These are phyloP conservation scores for Vicugna pacos DNA, from an alignment of 2,113 vertebrate genomes.

Conservation along the genomic window DNA sequence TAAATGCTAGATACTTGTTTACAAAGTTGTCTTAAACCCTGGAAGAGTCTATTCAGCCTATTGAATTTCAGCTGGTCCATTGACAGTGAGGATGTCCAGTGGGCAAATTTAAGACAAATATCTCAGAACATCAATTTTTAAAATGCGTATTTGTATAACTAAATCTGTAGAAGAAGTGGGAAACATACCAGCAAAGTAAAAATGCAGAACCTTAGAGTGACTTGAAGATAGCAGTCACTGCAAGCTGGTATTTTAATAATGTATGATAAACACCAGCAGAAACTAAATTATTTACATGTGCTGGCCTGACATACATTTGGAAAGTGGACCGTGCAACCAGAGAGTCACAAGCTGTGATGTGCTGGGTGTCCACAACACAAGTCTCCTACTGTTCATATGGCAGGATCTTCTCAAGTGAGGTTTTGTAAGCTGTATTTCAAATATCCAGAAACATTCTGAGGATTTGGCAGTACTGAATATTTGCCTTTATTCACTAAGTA, in stretches of 20 bases:
- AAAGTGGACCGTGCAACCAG: not conserved
- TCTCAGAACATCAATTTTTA: not conserved
- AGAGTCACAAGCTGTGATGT: not conserved
- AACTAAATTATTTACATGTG: slow-evolving; percentile 75
- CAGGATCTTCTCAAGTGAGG: not conserved
- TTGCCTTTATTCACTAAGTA: not conserved
- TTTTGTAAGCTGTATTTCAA: not conserved
- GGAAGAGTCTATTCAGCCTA: not conserved
- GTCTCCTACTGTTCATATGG: not conserved
- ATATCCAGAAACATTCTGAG: not conserved
- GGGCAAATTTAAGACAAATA: slow-evolving; percentile 28
- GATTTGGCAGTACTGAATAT: not conserved
- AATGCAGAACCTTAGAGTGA: not conserved
- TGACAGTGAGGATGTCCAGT: not conserved
- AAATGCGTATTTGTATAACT: slow-evolving; percentile 4
- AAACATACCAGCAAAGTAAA: slow-evolving; percentile 17
- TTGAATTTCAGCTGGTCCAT: slow-evolving; percentile 29
- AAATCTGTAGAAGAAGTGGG: not conserved
- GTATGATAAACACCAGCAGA: slow-evolving; percentile 46
- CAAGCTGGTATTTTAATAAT: slow-evolving; percentile 67
- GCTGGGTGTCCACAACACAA: not conserved
- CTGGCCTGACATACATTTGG: slow-evolving; percentile 11
- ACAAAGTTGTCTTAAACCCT: slow-evolving; percentile 31
- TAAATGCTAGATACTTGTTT: not conserved
- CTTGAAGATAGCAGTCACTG: not conserved